These are phyloP conservation scores for Astropecten irregularis DNA, from an alignment of 53 echinoderm and acorn worm species.

Conservation along the genomic window DNA sequence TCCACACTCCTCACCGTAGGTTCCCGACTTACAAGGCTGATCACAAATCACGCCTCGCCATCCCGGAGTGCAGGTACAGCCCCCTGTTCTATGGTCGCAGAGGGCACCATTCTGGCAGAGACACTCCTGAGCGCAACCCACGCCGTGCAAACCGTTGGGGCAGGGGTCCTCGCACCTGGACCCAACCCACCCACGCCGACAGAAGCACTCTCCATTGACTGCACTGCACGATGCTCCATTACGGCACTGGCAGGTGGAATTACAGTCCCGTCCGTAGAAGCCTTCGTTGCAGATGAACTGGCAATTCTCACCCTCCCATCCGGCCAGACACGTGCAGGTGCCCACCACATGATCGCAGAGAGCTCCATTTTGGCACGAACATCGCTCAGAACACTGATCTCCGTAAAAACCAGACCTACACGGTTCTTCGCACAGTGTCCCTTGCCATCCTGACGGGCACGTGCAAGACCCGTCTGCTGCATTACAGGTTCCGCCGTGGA, in stretches of 20 bases:
- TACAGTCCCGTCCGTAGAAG: conserved; percentile 58
- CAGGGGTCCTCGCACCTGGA: conserved; percentile 54
- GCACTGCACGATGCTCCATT: conserved; percentile 59
- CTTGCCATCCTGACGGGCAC: conserved; percentile 64
- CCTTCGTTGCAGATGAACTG: conserved; percentile 51
- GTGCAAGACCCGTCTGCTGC: conserved; percentile 58
- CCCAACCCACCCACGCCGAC: conserved; percentile 67
- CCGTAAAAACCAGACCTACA: conserved; percentile 59
- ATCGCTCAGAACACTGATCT: conserved; percentile 36
- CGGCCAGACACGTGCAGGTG: conserved; percentile 59
- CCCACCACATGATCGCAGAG: conserved; percentile 58
- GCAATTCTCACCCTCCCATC: conserved; percentile 64
- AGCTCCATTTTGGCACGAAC: conserved; percentile 65
- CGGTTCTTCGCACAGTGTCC: conserved; percentile 27
- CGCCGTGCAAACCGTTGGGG: conserved; percentile 47
- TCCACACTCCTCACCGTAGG: conserved; percentile 44
- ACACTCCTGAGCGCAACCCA: conserved; percentile 52
- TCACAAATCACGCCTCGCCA: conserved; percentile 56
- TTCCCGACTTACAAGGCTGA: conserved; percentile 41
- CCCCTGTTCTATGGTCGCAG: conserved; percentile 55
- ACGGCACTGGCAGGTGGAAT: conserved; percentile 39
- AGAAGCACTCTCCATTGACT: conserved; percentile 62
- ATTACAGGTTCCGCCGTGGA: conserved; percentile 53
- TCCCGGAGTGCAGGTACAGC: conserved; percentile 52
- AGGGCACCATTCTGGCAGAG: conserved; percentile 55